Base-by-base conservation (phyloP, 1,140 invertebrate genomes). In the Triops longicaudatus region DNA sequence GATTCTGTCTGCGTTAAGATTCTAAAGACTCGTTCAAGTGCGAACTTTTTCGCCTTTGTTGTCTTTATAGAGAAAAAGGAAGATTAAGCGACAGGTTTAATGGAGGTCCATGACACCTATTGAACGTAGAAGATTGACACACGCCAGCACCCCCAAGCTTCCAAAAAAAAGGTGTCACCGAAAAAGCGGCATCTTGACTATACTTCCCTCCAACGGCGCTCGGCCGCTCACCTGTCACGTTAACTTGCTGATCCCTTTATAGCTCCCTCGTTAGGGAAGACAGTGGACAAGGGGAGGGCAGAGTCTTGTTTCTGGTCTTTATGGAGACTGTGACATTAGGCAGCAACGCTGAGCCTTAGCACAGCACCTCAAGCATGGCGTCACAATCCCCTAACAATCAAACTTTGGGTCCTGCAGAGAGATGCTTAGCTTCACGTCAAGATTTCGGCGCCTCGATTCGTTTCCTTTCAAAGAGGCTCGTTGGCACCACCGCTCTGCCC, bases 141-240 rank as follows among this genome's bases (percentile, higher is more conserved):
- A 63, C 50, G 50, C 50, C 50, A 63, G 50, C 50, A 63, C 50
- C 50, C 50, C 50, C 31, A 17, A 63, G 22, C 50, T 9, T 14
- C 50, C 14, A 63, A 63, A 63, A 63, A 63, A 63, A 63, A 63
- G 50, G 50, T 63, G 50, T 63, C 50, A 17, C 50, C 50, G n/a
- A 63, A 63, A 37, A 63, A 63, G 50, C 50, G n/a, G 50, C 50
- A 63, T 63, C 50, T 63, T 63, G 50, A 14, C 50, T 63, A 44
- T 17, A 37, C 50, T 63, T 22, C 50, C 50, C 50, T 63, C 10
- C 22, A 14, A 63, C 22, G 50, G 50, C 22, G n/a, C 50, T 63
- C 50, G 14, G 5, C n/a, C 50, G 50, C 50, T 63, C 50, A 63
- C 50, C 50, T 63, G 50, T 63, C 50, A 63, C 50, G 50, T 63